Base-by-base conservation (phyloP, 2,888 invertebrate species). In the Ophraella communa region DNA sequence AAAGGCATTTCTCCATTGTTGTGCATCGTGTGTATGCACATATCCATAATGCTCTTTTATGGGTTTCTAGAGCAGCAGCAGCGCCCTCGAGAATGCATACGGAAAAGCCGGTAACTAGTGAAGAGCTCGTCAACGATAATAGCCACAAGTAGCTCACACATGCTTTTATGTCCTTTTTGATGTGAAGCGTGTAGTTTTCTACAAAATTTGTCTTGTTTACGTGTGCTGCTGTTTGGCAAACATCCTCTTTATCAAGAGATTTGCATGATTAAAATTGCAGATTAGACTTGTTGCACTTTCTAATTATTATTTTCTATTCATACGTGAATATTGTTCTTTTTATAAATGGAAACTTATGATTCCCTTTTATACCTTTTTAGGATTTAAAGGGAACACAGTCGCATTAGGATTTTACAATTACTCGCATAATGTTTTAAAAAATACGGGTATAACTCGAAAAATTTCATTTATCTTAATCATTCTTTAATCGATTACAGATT, bases 51-150 rank as follows among this genome's bases (percentile, higher is more conserved):
- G 73, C 72, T 72, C 74, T 73, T 74, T 74, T 73, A 69, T 70
- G 66, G 66, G 59, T 51, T 42, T 45, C 62, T 55, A 62, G 72
- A 70, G 72, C 73, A 71, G 71, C 73, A 71, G 71, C 56, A 71
- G 72, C 76, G 76, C 74, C 74, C 75, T 69, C 61, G 74, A 76
- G 75, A 74, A 77, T 74, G 73, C 69, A 70, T 66, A 73, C 74
- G 72, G 67, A 70, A 72, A 70, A 60, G 67, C 65, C 39, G 66
- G 60, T 53, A 79, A 78, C 77, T 77, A 75, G 75, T 78, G 71
- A 74, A 80, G 80, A 73, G 80, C 80, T 80, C 79, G 77, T 78
- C 78, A 77, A 73, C 78, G 78, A 79, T 80, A 80, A 80, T 80
- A 77, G 78, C 78, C 77, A 79, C 79, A 80, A 80, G 80, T 80